Percentiles rank a stretch among this genome's conserved stretches.
phyloP scores from a whole-genome alignment of 1,140 invertebrate genomes.

The Theocolax elegans region DNA sequence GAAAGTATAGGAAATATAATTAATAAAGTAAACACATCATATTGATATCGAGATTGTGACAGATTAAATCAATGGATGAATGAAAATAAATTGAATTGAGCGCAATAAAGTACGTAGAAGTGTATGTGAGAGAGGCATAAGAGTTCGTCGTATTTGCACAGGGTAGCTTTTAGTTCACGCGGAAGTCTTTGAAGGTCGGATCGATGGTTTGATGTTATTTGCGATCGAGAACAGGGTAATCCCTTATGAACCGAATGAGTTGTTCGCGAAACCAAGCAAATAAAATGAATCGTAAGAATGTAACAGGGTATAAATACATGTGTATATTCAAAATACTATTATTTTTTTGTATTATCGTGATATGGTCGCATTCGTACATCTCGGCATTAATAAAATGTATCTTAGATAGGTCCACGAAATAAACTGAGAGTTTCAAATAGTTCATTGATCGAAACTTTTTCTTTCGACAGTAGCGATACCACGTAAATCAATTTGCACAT shows the following conservation, averaged over 20 bases:
- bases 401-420: no score
- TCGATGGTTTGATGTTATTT: slow-evolving; percentile 40
- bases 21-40: no score
- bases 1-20: no score
- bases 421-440: no score
- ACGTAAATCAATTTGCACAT: no score
- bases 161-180: slow-evolving; percentile 24
- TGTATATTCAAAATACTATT: slow-evolving; percentile 6
- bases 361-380: background rate
- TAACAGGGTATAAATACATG: background rate
- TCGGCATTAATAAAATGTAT: slow-evolving; percentile 2
- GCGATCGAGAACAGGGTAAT: slow-evolving; percentile 34
- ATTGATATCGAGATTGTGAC: no score
- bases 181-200: slow-evolving; percentile 39
- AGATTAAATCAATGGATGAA: no score
- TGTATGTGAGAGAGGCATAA: background rate
- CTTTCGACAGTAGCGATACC: no score
- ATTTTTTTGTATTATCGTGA: background rate
- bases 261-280: slow-evolving; percentile 2
- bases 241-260: slow-evolving; percentile 5
- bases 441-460: no score
- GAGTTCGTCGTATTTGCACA: slow-evolving; percentile 4
- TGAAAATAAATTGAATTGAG: background rate
- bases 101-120: background rate
- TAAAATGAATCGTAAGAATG: slow-evolving; percentile 20